Percentiles rank a stretch among this genome's conserved stretches.
Conservation (phyloP, 2,888 invertebrate species). For the Willowsia nigromaculata region DNA sequence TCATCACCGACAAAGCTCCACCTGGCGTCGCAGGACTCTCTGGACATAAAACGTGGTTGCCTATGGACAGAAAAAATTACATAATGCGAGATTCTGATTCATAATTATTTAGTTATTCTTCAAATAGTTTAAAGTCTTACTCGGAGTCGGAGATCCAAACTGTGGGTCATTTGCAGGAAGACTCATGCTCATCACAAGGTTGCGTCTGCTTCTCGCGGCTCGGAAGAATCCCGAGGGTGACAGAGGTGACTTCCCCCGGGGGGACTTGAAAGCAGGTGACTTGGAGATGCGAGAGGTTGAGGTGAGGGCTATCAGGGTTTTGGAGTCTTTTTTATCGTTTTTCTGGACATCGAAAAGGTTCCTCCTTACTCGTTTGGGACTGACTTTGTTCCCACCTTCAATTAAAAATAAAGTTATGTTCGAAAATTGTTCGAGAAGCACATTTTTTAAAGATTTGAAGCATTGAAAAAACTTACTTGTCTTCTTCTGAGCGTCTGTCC, state of each 20-base stretch:
- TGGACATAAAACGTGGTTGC: constrained; percentile 62
- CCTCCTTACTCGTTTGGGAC: constrained; percentile 70
- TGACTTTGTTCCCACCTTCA: constrained; percentile 29
- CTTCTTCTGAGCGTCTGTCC: too few relatives aligned
- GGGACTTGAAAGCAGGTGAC: constrained; percentile 66
- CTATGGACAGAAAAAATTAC: constrained; percentile 18
- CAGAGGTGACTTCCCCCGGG: constrained; percentile 53
- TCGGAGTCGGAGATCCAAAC: constrained; percentile 22
- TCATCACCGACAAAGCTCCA: background rate
- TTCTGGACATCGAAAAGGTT: constrained; percentile 73
- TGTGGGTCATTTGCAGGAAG: background rate
- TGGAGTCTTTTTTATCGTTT: constrained; percentile 69
- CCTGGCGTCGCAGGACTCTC: constrained; percentile 72
- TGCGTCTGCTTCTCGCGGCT: constrained; percentile 56
- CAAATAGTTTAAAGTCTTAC: background rate
- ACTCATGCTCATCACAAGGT: constrained; percentile 9
- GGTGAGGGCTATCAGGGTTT: constrained; percentile 52
- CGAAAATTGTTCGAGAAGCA: too few relatives aligned
- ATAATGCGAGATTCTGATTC: too few relatives aligned
- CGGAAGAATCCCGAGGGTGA: constrained; percentile 59
- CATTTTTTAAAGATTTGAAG: too few relatives aligned
- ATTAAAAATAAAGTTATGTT: background rate
- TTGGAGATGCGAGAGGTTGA: constrained; percentile 56
- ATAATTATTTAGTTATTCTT: too few relatives aligned
- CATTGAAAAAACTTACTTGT: too few relatives aligned